phyloP scores from a whole-genome alignment of 2,113 vertebrate genomes.

The Bos indicus region DNA sequence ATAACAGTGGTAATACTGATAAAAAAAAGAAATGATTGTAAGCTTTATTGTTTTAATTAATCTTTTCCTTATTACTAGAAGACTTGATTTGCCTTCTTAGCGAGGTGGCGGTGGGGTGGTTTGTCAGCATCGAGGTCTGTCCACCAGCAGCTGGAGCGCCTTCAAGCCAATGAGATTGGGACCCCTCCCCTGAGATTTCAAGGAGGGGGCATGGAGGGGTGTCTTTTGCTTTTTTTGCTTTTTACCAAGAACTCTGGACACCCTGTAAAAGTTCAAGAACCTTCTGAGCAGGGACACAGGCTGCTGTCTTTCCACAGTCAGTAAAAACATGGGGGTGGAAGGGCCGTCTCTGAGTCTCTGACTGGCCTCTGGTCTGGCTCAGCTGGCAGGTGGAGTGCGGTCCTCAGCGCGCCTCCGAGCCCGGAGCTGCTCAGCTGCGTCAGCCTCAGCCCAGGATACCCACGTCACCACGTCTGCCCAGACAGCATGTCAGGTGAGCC shows the following conservation, averaged over 20 bases:
- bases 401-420: slow-evolving; percentile 76
- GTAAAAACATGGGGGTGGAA: fast-evolving
- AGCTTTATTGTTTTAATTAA: too few relatives aligned
- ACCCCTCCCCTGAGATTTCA: too few relatives aligned
- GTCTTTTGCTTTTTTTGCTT: neutral
- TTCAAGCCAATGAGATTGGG: neutral
- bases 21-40: neutral
- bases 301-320: neutral
- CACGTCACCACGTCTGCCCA: neutral
- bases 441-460: slow-evolving; percentile 43
- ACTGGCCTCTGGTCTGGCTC: neutral
- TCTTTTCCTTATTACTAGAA: neutral
- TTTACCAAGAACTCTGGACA: neutral
- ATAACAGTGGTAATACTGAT: too few relatives aligned
- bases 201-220: fast-evolving
- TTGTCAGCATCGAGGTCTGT: fast-evolving
- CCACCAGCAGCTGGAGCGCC: neutral
- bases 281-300: neutral
- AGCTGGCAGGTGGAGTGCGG: slow-evolving; percentile 72
- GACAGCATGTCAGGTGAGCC: slow-evolving; percentile 63
- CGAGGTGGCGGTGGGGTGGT: fast-evolving
- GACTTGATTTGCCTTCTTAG: neutral
- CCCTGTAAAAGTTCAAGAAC: neutral
- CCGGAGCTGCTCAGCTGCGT: slow-evolving; percentile 50
- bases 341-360: fast-evolving